Conservation (phyloP, 2,888 invertebrate species). For the Sarcophaga variegata region DNA sequence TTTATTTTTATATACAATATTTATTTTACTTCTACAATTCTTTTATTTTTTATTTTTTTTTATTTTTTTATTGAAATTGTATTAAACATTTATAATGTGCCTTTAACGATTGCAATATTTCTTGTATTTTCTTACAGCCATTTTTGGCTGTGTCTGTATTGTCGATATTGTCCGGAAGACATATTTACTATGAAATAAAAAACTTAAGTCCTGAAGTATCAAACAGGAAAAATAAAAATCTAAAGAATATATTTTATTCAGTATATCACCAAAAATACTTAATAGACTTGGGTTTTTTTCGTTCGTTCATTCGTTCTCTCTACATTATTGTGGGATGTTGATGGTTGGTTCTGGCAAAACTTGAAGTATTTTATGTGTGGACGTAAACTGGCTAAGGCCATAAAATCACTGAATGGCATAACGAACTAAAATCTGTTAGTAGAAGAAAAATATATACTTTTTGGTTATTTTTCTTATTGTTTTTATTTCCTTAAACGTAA, state of each 20-base stretch:
- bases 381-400: slow-evolving; percentile 20
- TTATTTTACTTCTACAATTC: slow-evolving; percentile 44
- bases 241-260: slow-evolving; percentile 16
- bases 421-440: slow-evolving; percentile 46
- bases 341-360: slow-evolving; percentile 5
- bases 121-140: background rate
- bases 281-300: slow-evolving; percentile 5
- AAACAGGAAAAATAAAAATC: slow-evolving; percentile 1
- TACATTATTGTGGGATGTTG: slow-evolving; percentile 7
- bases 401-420: slow-evolving; percentile 51
- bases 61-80: slow-evolving; percentile 57
- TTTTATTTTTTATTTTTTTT: slow-evolving; percentile 42
- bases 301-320: background rate
- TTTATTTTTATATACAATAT: background rate
- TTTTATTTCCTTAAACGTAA: slow-evolving; percentile 50
- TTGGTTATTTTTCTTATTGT: background rate
- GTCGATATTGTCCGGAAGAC: slow-evolving; percentile 35
- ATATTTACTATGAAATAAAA: slow-evolving; percentile 52
- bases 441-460: slow-evolving; percentile 10
- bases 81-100: slow-evolving; percentile 71
- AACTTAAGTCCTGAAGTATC: slow-evolving; percentile 38
- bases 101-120: slow-evolving; percentile 70
- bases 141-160: background rate
- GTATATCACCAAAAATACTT: slow-evolving; percentile 28
- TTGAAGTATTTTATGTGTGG: slow-evolving; percentile 4